These are phyloP conservation scores for Leptatherina wallacei DNA, from an alignment of 2,797 vertebrate species.

Conservation along the genomic window DNA sequence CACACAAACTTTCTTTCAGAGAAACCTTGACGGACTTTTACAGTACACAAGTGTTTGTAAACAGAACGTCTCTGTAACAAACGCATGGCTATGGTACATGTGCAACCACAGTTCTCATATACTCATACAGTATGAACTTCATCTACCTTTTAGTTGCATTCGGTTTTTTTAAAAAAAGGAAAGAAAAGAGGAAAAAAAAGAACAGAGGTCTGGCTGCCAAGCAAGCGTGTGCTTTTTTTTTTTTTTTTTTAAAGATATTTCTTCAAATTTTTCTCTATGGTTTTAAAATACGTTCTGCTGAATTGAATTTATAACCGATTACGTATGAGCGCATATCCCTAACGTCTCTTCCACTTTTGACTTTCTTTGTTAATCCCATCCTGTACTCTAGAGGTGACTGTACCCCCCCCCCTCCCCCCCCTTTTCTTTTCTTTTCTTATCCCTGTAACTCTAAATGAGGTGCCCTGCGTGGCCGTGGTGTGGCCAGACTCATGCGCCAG, in stretches of 20 bases:
- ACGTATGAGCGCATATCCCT: constrained; percentile 73
- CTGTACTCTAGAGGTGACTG: constrained; percentile 57
- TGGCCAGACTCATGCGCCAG: constrained; percentile 85
- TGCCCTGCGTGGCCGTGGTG: constrained; percentile 75
- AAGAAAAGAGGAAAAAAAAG: constrained; percentile 30
- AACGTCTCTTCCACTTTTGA: constrained; percentile 49
- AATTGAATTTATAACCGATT: constrained; percentile 77
- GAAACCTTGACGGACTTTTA: constrained; percentile 60
- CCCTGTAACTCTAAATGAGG: constrained; percentile 76
- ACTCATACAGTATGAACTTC: constrained; percentile 65
- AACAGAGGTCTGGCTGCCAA: constrained; percentile 77
- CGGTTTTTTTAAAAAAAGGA: constrained; percentile 57
- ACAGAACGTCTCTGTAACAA: constrained; percentile 67
- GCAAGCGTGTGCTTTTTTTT: constrained; percentile 84
- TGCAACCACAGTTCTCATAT: constrained; percentile 69
- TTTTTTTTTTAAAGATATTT: constrained; percentile 27
- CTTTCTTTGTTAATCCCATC: constrained; percentile 57
- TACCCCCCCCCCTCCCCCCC: constrained; percentile 30
- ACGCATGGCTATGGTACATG: constrained; percentile 77
- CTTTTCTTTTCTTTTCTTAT: constrained; percentile 65
- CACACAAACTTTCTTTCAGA: constrained; percentile 65
- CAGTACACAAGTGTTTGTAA: constrained; percentile 71
- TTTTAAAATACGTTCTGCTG: constrained; percentile 77
- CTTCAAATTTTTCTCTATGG: constrained; percentile 61
- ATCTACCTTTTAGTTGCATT: constrained; percentile 78